These are phyloP conservation scores for Drosophila aldrichi DNA, from an alignment of 2,888 invertebrate species.

Conservation along the genomic window DNA sequence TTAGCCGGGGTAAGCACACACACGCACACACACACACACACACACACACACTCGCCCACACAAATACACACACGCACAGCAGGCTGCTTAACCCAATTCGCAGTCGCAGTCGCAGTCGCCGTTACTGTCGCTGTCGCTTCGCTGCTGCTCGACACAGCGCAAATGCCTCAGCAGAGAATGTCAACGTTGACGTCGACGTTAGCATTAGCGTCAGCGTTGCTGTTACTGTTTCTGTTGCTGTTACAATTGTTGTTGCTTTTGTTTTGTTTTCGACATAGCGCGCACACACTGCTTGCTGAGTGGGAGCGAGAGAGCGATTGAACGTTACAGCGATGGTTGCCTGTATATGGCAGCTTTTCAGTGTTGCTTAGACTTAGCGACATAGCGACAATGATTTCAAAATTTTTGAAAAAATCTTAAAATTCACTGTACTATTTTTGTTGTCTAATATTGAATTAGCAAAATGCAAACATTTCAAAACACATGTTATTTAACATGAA, in stretches of 20 bases:
- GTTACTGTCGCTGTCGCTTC: not conserved
- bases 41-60: constrained; percentile 26
- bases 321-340: constrained; percentile 14
- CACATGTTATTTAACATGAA: not conserved
- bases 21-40: constrained; percentile 22
- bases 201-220: constrained; percentile 2
- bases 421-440: not conserved
- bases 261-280: constrained; percentile 50
- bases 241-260: constrained; percentile 26
- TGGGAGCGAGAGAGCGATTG: not conserved
- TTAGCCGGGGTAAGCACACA: constrained; percentile 61
- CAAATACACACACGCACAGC: constrained; percentile 30
- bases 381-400: constrained; percentile 62
- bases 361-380: constrained; percentile 52
- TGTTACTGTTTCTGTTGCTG: constrained; percentile 3
- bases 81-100: constrained; percentile 78
- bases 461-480: not conserved
- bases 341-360: constrained; percentile 68
- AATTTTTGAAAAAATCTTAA: constrained; percentile 14
- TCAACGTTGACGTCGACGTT: constrained; percentile 23
- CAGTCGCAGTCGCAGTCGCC: constrained; percentile 6
- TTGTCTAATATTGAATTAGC: not conserved
- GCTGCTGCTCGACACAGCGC: constrained; percentile 40
- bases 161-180: constrained; percentile 57
- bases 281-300: constrained; percentile 13